phyloP scores from a whole-genome alignment of 64 coral and sea anemone species.

The Orbicella faveolata region DNA sequence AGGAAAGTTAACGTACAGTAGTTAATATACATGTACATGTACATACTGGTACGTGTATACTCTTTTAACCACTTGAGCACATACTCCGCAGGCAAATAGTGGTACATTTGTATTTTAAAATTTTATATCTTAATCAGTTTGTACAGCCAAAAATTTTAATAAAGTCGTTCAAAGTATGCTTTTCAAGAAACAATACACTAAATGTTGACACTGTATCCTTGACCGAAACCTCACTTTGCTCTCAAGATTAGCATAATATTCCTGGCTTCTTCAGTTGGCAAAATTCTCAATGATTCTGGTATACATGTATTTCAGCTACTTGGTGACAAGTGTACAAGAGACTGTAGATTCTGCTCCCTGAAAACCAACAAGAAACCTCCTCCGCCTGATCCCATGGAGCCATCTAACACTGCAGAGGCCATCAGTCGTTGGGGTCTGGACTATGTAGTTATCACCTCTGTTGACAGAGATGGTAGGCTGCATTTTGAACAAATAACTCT shows the following conservation, averaged over 20 bases:
- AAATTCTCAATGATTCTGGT: neutral
- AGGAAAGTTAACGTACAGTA: too few relatives aligned
- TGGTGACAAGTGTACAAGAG: conserved; percentile 96
- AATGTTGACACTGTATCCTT: too few relatives aligned
- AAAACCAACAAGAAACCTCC: conserved; percentile 98
- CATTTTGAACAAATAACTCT: neutral
- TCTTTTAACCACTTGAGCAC: too few relatives aligned
- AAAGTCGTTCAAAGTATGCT: too few relatives aligned
- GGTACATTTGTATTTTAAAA: too few relatives aligned
- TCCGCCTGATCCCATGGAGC: conserved; percentile 82
- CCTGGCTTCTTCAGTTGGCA: neutral
- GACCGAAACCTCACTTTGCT: too few relatives aligned
- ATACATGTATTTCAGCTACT: conserved; percentile 65
- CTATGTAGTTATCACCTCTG: conserved; percentile 96
- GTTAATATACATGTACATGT: too few relatives aligned
- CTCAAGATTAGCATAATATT: neutral
- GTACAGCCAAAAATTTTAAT: too few relatives aligned
- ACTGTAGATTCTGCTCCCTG: conserved; percentile 94
- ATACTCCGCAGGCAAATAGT: too few relatives aligned
- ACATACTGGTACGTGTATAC: too few relatives aligned
- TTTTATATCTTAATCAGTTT: too few relatives aligned
- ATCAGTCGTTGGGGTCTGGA: conserved; percentile 85
- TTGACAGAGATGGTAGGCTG: conserved; percentile 95
- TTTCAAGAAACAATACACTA: too few relatives aligned
- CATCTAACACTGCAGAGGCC: conserved; percentile 84